Base-by-base conservation (phyloP, 1,140 invertebrate genomes). In the Himalopsyche phryganea region DNA sequence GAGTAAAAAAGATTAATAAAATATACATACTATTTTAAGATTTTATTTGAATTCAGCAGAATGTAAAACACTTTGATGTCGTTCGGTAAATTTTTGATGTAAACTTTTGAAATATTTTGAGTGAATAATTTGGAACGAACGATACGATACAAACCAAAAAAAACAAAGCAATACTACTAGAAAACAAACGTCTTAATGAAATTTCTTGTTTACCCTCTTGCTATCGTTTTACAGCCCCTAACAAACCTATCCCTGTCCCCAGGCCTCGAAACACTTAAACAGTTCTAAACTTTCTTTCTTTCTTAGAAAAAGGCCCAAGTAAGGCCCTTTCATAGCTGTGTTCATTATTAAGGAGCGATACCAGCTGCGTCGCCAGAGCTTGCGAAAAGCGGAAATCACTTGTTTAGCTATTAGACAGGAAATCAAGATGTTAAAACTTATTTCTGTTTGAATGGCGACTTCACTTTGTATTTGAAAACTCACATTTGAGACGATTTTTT, bases 111-210 rank as follows among this genome's bases (percentile, higher is more conserved):
- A 40, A 40, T 40, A 40, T 40, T 40, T 15, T 5, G n/a, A 11
- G 3, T 5, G n/a, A 40, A 40, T 3, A 40, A 4, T 40, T 15
- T 13, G 15, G n/a, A 15, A 40, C 23, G 9, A 28, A 28, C 3
- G 23, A 28, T 5, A 3, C 23, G 23, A 5, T 5, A 28, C 23
- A 28, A 28, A 28, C 23, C 23, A 28, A 9, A 28, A 28, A 32
- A 49, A 35, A 58, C 42, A 53, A 52, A 60, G 56, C 42, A 54
- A 38, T 45, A 52, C 18, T 13, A 13, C 32, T 32, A 32, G 35
- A 52, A 42, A 49, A 56, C 59, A 56, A 61, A 56, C 59, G 40
- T 54, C 53, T 61, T 56, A 61, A 56, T 56, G 53, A 61, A 61
- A 56, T 61, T 56, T 61, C 58, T 55, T 48, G 40, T 59, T 49